phyloP scores from a whole-genome alignment of 2,113 vertebrate species.

The Perca schrenkii region DNA sequence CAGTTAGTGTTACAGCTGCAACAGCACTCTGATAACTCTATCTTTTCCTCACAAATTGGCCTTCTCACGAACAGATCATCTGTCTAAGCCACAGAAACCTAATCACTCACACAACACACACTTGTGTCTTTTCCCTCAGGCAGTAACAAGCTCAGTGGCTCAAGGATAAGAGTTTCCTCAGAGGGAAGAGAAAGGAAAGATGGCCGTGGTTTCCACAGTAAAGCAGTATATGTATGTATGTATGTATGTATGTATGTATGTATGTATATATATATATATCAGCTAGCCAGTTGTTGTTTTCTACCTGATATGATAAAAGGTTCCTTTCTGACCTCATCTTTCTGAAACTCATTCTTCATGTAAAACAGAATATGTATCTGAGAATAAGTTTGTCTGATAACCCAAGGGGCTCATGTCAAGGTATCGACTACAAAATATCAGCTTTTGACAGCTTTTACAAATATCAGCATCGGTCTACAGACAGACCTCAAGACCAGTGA shows the following conservation, averaged over 20 bases:
- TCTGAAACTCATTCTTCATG: not conserved
- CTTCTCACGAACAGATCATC: conserved; percentile 61
- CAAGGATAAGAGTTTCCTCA: not conserved
- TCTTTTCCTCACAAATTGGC: conserved; percentile 40
- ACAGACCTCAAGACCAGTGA: not conserved
- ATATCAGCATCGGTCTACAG: not conserved
- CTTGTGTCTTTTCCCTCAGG: not conserved
- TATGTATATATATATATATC: too few relatives aligned
- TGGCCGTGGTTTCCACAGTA: not conserved
- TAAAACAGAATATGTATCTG: not conserved
- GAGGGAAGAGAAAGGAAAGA: not conserved
- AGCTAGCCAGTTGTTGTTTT: not conserved
- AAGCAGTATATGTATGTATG: not conserved
- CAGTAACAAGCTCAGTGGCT: conserved; percentile 22
- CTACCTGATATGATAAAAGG: not conserved
- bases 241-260: too few relatives aligned
- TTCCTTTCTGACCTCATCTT: not conserved
- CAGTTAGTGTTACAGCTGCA: too few relatives aligned
- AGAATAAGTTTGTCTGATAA: not conserved
- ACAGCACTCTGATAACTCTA: conserved; percentile 43
- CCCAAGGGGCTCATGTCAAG: not conserved
- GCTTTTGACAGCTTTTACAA: not conserved
- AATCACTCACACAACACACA: conserved; percentile 37
- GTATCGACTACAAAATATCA: not conserved
- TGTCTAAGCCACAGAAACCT: conserved; percentile 62